Base-by-base conservation (phyloP, 1,140 invertebrate genomes). In the Drosophila fuyamai region DNA sequence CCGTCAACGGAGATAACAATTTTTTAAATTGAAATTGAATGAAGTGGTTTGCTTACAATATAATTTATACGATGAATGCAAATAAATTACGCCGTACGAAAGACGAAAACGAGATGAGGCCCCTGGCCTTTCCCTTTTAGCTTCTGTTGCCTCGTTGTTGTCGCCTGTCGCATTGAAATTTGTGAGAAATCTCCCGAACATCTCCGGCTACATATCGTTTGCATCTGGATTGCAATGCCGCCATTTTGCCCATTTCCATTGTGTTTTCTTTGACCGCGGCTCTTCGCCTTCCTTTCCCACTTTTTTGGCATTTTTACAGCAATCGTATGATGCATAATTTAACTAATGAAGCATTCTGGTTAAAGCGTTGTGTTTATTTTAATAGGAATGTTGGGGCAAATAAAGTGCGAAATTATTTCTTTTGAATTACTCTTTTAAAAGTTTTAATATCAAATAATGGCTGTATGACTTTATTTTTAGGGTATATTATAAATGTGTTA, bases 21-120 rank as follows among this genome's bases (percentile, higher is more conserved):
- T 89, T 89, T 89, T 88, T 88, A 88, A 90, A 90, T 90, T 90
- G 86, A 90, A 90, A 90, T 90, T 90, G 86, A 90, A 90, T 91
- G 89, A 91, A 90, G 86, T 81, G 86, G 86, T 89, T 90, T 90
- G 86, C 88, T 90, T 90, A 90, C 86, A 90, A 90, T 90, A 90
- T 90, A 90, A 90, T 90, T 90, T 90, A 90, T 91, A 90, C 81
- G 79, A 89, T 82, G 88, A 90, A 90, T 91, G 86, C 86, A 90
- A 88, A 90, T 90, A 90, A 90, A 90, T 90, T 90, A 90, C 85
- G 83, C 80, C 66, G 80, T 60, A 70, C 80, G 70, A 50, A 57
- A 60, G 47, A 71, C 48, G 56, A 48, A 35, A 36, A 59, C 46
- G 44, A 78, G 53, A 71, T 47, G 58, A 78, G 56, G 43, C 56